A percentile compares a stretch with the other conserved stretches of the same genome.
These are phyloP conservation scores for Tachuris rubrigastra DNA, from an alignment of 2,113 vertebrate species.

Conservation along the genomic window DNA sequence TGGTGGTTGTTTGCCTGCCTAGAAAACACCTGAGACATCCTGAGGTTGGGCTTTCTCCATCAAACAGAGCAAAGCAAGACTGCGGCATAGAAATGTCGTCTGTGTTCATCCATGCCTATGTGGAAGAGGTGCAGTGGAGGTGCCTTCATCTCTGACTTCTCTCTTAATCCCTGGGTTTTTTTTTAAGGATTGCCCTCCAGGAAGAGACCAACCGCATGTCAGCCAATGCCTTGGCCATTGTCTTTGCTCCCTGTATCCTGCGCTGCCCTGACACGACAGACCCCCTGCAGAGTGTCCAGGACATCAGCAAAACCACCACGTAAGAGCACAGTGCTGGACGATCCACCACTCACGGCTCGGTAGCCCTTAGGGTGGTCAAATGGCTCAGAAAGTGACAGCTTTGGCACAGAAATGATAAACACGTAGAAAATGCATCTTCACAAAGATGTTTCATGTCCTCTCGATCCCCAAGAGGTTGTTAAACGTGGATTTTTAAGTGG, in stretches of 20 bases:
- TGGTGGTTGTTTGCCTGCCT: not conserved
- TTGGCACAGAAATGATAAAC: not conserved
- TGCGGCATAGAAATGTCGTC: rapidly evolving
- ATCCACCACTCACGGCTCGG: not conserved
- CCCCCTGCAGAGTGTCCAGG: slow-evolving; percentile 93
- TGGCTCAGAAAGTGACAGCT: not conserved
- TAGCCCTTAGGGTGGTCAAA: not conserved
- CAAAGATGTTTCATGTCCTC: not conserved
- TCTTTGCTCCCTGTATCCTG: slow-evolving; percentile 97
- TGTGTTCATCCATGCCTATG: not conserved
- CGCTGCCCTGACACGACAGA: slow-evolving; percentile 94
- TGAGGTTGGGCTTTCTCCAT: not conserved
- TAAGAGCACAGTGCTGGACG: slow-evolving; percentile 63
- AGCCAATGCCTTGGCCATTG: slow-evolving; percentile 94
- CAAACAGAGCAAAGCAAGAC: not conserved
- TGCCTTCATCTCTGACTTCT: not conserved
- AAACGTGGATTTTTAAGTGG: not conserved
- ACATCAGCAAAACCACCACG: slow-evolving; percentile 98
- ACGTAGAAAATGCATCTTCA: not conserved
- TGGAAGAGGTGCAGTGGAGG: not conserved
- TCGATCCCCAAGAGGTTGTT: not conserved
- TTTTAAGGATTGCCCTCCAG: slow-evolving; percentile 88
- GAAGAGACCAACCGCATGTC: slow-evolving; percentile 99
- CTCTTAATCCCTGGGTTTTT: not conserved
- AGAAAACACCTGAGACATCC: not conserved